Conservation (phyloP, 1,140 invertebrate genomes). For the Onthophagus taurus region DNA sequence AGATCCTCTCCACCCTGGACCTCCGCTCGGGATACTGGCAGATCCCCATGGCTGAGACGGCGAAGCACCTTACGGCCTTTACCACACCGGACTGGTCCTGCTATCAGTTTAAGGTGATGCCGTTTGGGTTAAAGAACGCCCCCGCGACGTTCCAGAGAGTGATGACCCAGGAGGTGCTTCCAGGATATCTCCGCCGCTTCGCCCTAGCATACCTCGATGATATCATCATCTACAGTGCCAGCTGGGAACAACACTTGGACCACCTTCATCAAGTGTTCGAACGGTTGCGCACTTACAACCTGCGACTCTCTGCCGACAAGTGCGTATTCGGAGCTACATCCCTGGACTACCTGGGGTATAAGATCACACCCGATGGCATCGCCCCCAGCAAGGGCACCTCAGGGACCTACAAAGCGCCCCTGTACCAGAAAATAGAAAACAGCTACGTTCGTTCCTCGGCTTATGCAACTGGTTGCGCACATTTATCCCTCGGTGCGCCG, state of each 20-base stretch:
- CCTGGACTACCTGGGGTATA: conserved; percentile 12
- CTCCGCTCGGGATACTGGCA: conserved; percentile 26
- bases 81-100: conserved; percentile 23
- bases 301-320: conserved; percentile 5
- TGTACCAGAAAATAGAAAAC: background rate
- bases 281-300: conserved; percentile 8
- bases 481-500: conserved; percentile 21
- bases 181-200: conserved; percentile 12
- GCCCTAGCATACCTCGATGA: conserved; percentile 16
- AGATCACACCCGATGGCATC: conserved; percentile 1
- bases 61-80: conserved; percentile 18
- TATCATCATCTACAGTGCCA: conserved; percentile 11
- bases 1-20: conserved; percentile 21
- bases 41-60: conserved; percentile 15
- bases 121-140: conserved; percentile 23
- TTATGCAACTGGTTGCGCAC: conserved; percentile 25
- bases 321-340: conserved; percentile 6
- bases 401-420: background rate
- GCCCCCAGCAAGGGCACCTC: background rate
- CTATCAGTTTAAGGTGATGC: conserved; percentile 24
- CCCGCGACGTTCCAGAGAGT: conserved; percentile 20
- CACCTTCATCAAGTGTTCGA: conserved; percentile 13
- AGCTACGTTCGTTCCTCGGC: conserved; percentile 22
- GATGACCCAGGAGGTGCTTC: no score
- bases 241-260: conserved; percentile 7